Base-by-base conservation (phyloP, 2,113 vertebrate species). In the Prolemur simus region DNA sequence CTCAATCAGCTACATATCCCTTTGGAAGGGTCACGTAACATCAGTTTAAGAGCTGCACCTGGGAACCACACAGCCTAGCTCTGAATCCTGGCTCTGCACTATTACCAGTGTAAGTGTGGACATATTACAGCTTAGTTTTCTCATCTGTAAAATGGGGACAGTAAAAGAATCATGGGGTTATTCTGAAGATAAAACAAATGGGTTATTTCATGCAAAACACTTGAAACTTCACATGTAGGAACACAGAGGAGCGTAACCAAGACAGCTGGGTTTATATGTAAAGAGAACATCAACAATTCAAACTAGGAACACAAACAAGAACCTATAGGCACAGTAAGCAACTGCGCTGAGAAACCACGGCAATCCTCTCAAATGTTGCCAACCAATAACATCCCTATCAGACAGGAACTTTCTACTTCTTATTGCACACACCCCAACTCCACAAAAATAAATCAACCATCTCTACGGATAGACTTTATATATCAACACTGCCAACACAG, bases 61-160 rank as follows among this genome's bases (percentile, higher is more conserved):
- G 4, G 1, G 32, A 34, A 13, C 12, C 27, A 6, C 14, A 0
- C 0, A 21, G 47, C 34, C 5, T 0, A 2, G 58, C 63, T 52
- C 49, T 37, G 86, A 5, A 6, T 39, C 47, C 29, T 6, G 49
- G 23, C 56, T 49, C 60, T 29, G 64, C 52, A 37, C 25, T 7
- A 45, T 0, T 2, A 15, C 52, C 77, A 27, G 68, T 20, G 2
- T 8, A 25, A 23, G 81, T 45, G 39, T 25, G 71, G 49, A 45
- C 39, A 27, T 0, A 4, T 18, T 4, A 1, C 3, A 18, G 21
- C 15, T 18, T 17, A 20, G 69, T 21, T 9, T 47, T 20, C n/a
- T 29, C 56, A 12, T 12, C 82, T 45, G 45, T 8, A 29, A 45
- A 39, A 4, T 11, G n/a, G 76, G 37, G 5, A 74, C 12, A 29